Evolutionary conservation across 2,888 invertebrate species (phyloP).

Genomic region (Leptothorax acervorum): DNA sequence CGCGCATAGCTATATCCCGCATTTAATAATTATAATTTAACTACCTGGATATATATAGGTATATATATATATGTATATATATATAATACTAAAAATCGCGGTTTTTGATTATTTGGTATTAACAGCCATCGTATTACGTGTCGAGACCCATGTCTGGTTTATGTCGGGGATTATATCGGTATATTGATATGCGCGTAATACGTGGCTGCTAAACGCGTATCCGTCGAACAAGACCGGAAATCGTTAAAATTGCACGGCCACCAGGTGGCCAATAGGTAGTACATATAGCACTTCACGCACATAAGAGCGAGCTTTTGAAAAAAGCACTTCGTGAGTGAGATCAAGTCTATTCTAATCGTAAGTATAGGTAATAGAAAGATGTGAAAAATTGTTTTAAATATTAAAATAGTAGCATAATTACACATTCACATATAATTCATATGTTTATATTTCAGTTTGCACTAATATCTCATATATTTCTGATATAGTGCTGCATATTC

Average conservation of each 20-base stretch:
- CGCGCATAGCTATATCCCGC: not conserved
- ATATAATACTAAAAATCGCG: not conserved
- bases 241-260: slow-evolving; percentile 58
- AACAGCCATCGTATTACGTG: not conserved
- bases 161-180: slow-evolving; percentile 34
- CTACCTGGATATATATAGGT: not conserved
- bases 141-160: slow-evolving; percentile 32
- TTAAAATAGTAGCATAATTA: slow-evolving; percentile 9
- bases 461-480: not conserved
- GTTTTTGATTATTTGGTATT: slow-evolving; percentile 10
- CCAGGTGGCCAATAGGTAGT: slow-evolving; percentile 57
- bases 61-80: not conserved
- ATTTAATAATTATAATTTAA: not conserved
- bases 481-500: not conserved
- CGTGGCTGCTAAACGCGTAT: slow-evolving; percentile 53
- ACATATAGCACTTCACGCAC: slow-evolving; percentile 2
- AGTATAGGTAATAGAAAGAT: not conserved
- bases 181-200: slow-evolving; percentile 19
- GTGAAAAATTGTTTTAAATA: not conserved
- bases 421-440: not conserved
- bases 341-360: slow-evolving; percentile 25
- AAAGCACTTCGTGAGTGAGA: slow-evolving; percentile 20
- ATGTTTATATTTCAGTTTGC: not conserved
- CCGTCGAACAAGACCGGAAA: slow-evolving; percentile 52
- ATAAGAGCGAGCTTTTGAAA: slow-evolving; percentile 11